Conservation (phyloP, 2,888 invertebrate species). For the Drosophila monieri region DNA sequence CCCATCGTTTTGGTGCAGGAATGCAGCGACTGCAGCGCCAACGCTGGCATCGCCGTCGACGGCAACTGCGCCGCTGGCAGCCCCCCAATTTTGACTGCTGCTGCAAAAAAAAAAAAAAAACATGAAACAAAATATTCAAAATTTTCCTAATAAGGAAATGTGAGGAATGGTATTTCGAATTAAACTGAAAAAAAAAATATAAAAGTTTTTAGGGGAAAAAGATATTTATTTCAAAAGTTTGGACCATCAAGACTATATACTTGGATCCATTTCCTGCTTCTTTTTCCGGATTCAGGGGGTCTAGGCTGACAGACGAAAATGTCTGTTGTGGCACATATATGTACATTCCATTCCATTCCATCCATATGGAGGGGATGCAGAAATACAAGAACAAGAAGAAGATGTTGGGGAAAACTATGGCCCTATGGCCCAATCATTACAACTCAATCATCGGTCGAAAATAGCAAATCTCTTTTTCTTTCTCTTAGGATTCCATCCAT, state of each 20-base stretch:
- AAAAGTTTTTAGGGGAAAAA: not conserved
- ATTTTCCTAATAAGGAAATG: constrained; percentile 6
- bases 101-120: not conserved
- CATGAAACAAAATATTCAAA: not conserved
- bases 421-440: constrained; percentile 64
- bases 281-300: constrained; percentile 3
- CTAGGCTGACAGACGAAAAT: constrained; percentile 12
- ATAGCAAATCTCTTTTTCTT: constrained; percentile 53
- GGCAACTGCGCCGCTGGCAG: constrained; percentile 20
- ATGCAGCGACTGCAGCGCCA: constrained; percentile 47
- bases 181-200: not conserved
- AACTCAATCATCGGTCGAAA: constrained; percentile 73
- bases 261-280: not conserved
- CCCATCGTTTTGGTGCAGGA: constrained; percentile 60
- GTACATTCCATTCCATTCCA: constrained; percentile 48
- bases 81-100: constrained; percentile 23
- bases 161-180: not conserved
- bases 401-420: no score
- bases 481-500: constrained; percentile 46
- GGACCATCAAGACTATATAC: not conserved
- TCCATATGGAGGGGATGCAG: constrained; percentile 5
- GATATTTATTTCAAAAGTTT: not conserved
- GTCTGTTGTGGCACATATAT: constrained; percentile 36
- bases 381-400: constrained; percentile 1
- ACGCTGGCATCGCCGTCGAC: not conserved